A percentile compares a stretch with the other conserved stretches of the same genome.
Conservation (phyloP, 2,797 vertebrate species). For the Eulemur coronatus region DNA sequence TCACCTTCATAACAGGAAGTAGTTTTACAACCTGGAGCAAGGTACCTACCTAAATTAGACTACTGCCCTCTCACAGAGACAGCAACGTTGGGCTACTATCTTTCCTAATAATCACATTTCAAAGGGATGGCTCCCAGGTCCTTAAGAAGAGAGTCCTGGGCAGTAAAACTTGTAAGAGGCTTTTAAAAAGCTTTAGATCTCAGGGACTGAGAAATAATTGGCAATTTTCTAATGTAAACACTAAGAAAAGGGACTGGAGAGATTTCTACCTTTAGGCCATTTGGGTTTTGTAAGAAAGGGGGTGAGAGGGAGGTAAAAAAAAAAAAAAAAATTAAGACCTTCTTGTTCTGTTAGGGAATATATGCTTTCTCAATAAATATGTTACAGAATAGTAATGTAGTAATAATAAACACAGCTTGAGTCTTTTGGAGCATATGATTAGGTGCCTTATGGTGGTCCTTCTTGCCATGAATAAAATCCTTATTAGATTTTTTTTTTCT, state of each 20-base stretch:
- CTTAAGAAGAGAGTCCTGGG: background rate
- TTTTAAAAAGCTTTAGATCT: too few relatives aligned
- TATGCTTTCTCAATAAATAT: background rate
- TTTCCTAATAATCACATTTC: background rate
- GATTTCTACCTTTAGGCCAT: background rate
- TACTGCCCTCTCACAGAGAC: background rate
- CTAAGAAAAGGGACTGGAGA: background rate
- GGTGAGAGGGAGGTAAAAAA: background rate
- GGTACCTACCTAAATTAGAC: background rate
- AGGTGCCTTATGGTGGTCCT: background rate
- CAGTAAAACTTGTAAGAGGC: too few relatives aligned
- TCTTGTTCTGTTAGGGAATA: background rate
- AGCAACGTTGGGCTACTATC: background rate
- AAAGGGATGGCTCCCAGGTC: background rate
- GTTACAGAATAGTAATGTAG: background rate
- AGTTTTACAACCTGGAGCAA: background rate
- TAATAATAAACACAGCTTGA: background rate
- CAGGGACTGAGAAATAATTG: too few relatives aligned
- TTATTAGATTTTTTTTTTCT: background rate
- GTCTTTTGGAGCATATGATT: background rate
- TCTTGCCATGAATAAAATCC: background rate
- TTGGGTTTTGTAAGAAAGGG: background rate
- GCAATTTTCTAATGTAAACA: too few relatives aligned
- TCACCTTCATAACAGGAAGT: background rate
- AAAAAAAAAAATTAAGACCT: background rate